phyloP scores from a whole-genome alignment of 2,888 invertebrate genomes.

The Mythimna pallens region DNA sequence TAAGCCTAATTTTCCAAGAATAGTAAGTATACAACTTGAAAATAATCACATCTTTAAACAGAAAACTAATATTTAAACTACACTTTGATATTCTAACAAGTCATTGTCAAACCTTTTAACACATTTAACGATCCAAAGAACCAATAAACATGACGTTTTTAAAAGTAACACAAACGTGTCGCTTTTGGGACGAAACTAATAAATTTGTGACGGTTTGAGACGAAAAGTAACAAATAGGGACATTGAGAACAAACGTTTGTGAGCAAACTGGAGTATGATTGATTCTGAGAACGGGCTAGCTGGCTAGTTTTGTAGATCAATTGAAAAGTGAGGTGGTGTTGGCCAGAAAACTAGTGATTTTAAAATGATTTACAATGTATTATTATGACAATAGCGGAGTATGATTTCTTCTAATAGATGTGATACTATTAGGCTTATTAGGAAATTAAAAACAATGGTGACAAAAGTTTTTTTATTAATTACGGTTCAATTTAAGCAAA shows the following conservation, averaged over 20 bases:
- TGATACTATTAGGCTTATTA: too few relatives aligned
- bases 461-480: too few relatives aligned
- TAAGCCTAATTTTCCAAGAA: slow-evolving; percentile 3
- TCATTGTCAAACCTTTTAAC: slow-evolving; percentile 41
- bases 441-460: too few relatives aligned
- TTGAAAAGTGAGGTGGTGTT: slow-evolving; percentile 53
- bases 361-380: too few relatives aligned
- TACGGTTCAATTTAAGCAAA: too few relatives aligned
- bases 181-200: slow-evolving; percentile 30
- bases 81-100: slow-evolving; percentile 26
- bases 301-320: slow-evolving; percentile 60
- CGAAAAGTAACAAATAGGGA: slow-evolving; percentile 45
- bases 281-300: slow-evolving; percentile 64
- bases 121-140: slow-evolving; percentile 32
- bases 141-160: slow-evolving; percentile 4
- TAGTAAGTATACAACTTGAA: background rate
- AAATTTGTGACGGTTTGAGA: slow-evolving; percentile 20
- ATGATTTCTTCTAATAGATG: too few relatives aligned
- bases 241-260: slow-evolving; percentile 42
- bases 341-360: slow-evolving; percentile 37
- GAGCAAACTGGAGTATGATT: slow-evolving; percentile 59
- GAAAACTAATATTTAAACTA: slow-evolving; percentile 29
- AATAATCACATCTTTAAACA: slow-evolving; percentile 3
- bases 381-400: too few relatives aligned
- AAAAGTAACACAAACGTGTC: slow-evolving; percentile 38